Evolutionary conservation across 2,797 vertebrate species (phyloP).

Genomic region (Danio tinwini): DNA sequence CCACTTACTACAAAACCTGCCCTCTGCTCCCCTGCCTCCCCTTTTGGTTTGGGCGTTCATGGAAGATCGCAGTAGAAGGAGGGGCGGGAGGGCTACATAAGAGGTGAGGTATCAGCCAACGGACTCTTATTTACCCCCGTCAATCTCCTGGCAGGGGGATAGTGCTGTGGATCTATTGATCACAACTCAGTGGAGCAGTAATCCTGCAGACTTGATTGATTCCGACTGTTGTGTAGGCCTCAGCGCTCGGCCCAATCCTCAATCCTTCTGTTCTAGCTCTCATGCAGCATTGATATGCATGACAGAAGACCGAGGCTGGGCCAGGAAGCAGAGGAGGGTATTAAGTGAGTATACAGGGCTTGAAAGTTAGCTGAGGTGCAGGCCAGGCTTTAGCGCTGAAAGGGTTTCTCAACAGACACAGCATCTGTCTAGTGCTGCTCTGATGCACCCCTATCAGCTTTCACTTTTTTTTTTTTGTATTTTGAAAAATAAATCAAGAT

Average conservation of each 20-base stretch:
- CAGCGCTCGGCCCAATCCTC: conserved; percentile 77
- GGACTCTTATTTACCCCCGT: conserved; percentile 83
- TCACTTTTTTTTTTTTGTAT: conserved; percentile 36
- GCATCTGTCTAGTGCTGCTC: conserved; percentile 56
- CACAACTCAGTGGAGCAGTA: conserved; percentile 82
- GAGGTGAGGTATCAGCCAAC: conserved; percentile 68
- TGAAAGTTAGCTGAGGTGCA: conserved; percentile 70
- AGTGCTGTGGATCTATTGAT: conserved; percentile 87
- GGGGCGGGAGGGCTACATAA: conserved; percentile 29
- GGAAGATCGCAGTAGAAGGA: conserved; percentile 26
- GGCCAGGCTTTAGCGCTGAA: conserved; percentile 68
- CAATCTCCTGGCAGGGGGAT: conserved; percentile 78
- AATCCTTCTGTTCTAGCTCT: conserved; percentile 62
- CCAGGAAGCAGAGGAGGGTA: conserved; percentile 66
- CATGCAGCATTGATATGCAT: conserved; percentile 82
- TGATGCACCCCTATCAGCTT: conserved; percentile 33
- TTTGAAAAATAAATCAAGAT: conserved; percentile 9
- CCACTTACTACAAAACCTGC: conserved; percentile 67
- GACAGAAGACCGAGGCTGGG: conserved; percentile 71
- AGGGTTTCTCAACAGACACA: conserved; percentile 60
- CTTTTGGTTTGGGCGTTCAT: conserved; percentile 62
- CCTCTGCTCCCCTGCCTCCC: conserved; percentile 70
- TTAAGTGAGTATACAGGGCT: conserved; percentile 74
- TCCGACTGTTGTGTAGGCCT: conserved; percentile 79
- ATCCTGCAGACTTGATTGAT: conserved; percentile 86